Evolutionary conservation across 2,113 vertebrate genomes (phyloP), one percentile per base, ranked within the genome.

Genomic region (Callithrix jacchus): DNA sequence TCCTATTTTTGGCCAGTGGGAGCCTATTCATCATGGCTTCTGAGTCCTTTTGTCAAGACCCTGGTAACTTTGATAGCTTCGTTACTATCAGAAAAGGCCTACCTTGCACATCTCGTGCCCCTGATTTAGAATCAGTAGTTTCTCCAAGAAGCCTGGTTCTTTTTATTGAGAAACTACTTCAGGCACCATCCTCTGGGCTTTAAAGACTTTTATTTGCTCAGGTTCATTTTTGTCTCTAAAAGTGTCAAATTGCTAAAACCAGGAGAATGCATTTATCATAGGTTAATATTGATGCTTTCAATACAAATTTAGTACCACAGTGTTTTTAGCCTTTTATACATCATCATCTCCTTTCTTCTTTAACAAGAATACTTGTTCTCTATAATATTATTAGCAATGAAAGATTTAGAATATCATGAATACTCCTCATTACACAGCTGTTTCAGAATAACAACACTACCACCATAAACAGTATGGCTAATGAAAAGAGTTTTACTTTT

Each of bases 221-320:
- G 21, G 20, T 93, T 90, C 40, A 0, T 84, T 35, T 58, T 42
- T 85, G 40, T 96, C 27, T 93, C 14, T 89, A 56, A 56, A 91
- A 97, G 45, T 96, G 52, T 87, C 96, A 10, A 56, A 23, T 86
- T 93, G 13, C 74, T n/a, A 95, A 66, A 95, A 11, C 18, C 68
- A 83, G 20, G 52, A 91, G 90, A 93, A 89, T 68, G 80, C 40
- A 70, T 17, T n/a, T 81, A 40, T 42, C 21, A 21, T 32, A 27
- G 82, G n/a, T 71, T 89, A 87, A 71, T 73, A 32, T 30, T 54
- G 7, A 18, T 30, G 27, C 49, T 92, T 92, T 77, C 16, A 20
- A 20, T 68, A 64, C 23, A 56, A 21, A 92, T n/a, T 82, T 30
- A 83, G 45, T 45, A 82, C 52, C 35, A 82, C 45, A 32, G 8